Evolutionary conservation across 2,797 vertebrate genomes (phyloP), one percentile per base, ranked within the genome.

Genomic region (Brotula barbata): DNA sequence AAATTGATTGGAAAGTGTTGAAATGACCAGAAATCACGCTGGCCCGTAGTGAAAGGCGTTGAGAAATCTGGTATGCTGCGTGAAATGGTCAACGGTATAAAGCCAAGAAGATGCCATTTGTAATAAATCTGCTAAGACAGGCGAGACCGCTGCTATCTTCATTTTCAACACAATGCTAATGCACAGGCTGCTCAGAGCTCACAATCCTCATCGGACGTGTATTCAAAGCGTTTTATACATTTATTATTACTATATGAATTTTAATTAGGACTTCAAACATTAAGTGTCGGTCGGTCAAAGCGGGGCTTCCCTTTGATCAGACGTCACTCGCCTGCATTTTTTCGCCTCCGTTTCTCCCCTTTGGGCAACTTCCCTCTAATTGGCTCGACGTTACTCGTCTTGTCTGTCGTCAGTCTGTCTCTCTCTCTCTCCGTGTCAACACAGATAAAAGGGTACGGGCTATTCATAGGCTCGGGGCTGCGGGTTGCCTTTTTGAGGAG

Each of bases 251-350:
- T 31, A 14, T 76, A 71, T 89, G 81, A 84, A 89, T 91, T 90
- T 89, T 87, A 90, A 90, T 89, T 84, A 88, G 77, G 68, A 88
- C 88, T 91, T 91, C 88, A 91, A 90, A 92, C 78, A 73, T 84
- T 61, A 47, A 65, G 69, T 77, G 76, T 47, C 41, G 55, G 71
- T 82, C 62, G 66, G 77, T 78, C 70, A 72, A 73, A 81, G 77
- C 80, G 63, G 78, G 75, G 80, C 71, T 85, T 85, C 60, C 70
- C 87, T 92, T 92, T 92, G 89, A 92, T 92, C 89, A 81, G 51
- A 68, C 76, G 50, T 81, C 84, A 80, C 76, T 85, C 70, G 65
- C 64, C 62, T 64, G 57, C 68, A 42, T 84, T 82, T 82, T 71
- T 71, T 64, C 70, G 79, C 64, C 44, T 46, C 58, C 6, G 10